Base-by-base conservation (phyloP, 2,797 vertebrate species). In the Adelosebastes latens region DNA sequence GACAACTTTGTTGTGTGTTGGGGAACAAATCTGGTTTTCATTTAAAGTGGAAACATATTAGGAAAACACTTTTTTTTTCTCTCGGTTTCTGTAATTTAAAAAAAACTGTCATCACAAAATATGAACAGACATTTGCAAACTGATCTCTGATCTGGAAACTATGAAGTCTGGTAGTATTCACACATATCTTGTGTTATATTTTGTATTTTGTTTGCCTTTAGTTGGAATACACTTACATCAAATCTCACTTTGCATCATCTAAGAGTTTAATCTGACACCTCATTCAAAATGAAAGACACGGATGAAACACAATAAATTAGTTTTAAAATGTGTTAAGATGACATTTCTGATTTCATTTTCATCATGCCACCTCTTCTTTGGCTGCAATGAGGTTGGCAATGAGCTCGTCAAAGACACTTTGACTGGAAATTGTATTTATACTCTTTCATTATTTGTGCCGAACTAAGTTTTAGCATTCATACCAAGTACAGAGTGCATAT, bases 41-140 rank as follows among this genome's bases (percentile, higher is more conserved):
- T 89, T 88, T 70, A 61, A 87, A 83, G 56, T 82, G 75, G 87
- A 88, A 87, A 66, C 71, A 81, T 72, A 71, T 82, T 56, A 60
- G 61, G 68, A 87, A 87, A 79, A 90, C 39, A 83, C 34, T 8
- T n/a, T 2, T 64, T 64, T 65, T 80, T 46, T n/a, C 59, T 76
- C 36, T 75, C 24, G 68, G 52, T 52, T 77, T 71, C 62, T 76
- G 55, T 13, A 69, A 78, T 76, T 77, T 27, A 2, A 29, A 59
- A 27, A 81, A 75, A 69, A 6, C 60, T 77, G 66, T 79, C 73
- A 80, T 56, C 72, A 53, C 34, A 84, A 75, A 84, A 85, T 76
- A 39, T 77, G 56, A 86, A 71, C 68, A 78, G 66, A 49, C 10
- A 5, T 66, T 87, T 60, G 55, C 20, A 73, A 27, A 42, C 61